A percentile compares a stretch with the other conserved stretches of the same genome.
Conservation (phyloP, 2,113 vertebrate genomes). For the Paradisaea rubra region DNA sequence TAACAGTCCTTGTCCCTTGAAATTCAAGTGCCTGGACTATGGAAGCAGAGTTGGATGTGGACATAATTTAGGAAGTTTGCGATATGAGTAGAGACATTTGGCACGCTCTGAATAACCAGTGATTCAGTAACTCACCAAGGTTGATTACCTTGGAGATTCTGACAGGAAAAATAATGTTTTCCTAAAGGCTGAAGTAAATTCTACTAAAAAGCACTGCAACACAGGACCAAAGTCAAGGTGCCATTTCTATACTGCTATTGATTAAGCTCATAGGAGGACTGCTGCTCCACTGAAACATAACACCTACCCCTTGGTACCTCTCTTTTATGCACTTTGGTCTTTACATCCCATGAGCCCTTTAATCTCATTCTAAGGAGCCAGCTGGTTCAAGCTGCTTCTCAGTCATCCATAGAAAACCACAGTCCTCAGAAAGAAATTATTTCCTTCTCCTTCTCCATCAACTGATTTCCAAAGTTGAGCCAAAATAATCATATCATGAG, state of each 20-base stretch:
- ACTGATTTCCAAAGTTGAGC: not conserved
- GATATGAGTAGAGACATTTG: not conserved
- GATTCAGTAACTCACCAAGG: not conserved
- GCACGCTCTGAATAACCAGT: not conserved
- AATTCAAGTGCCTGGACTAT: not conserved
- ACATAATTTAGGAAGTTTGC: not conserved
- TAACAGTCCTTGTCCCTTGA: not conserved
- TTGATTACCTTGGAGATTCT: not conserved
- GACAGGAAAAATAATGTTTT: slow-evolving; percentile 38
- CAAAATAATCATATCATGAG: not conserved
- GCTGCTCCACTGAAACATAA: not conserved
- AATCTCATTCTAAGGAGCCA: not conserved
- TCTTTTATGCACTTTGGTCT: not conserved
- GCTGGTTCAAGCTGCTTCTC: not conserved
- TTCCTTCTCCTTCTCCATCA: not conserved
- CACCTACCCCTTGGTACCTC: not conserved
- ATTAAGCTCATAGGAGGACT: not conserved
- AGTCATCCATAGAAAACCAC: not conserved
- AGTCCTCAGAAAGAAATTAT: not conserved
- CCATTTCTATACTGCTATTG: not conserved
- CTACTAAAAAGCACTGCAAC: not conserved
- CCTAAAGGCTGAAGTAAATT: not conserved
- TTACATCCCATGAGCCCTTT: not conserved
- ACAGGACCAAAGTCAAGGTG: not conserved
- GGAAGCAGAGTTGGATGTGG: not conserved